Evolutionary conservation across 2,888 invertebrate species (phyloP), one percentile per base, ranked within the genome.

Genomic region (Cryptus armator): DNA sequence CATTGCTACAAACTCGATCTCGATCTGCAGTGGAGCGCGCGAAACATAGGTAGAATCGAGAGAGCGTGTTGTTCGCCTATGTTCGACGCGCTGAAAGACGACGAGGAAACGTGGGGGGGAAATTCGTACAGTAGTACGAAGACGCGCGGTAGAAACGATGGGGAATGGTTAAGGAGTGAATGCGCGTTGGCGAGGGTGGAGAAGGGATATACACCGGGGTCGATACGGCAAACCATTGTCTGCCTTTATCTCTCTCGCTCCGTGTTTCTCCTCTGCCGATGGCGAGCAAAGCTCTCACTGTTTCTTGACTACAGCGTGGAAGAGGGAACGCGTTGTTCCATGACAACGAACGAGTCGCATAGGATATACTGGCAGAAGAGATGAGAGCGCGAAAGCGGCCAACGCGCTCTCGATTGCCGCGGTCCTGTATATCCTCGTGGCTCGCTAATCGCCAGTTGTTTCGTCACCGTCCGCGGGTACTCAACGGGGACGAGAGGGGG

Each of bases 181-280:
- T 68, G 44, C 51, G 75, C 48, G 67, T 24, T 67, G 48, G 37
- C 72, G 80, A 74, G 83, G 46, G 51, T 19, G 70, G 72, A 32
- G 75, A 56, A 66, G 81, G 80, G 76, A 85, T 87, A 83, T 84
- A 89, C 88, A 88, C 12, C 87, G 89, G 91, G 91, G 92, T 91
- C 91, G 92, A 91, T 91, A 91, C 91, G 90, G 90, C 91, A 90
- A 91, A 91, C 91, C 91, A 90, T 91, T 91, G 91, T 91, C 90
- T 90, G 87, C 86, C 85, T 87, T 88, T 74, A 81, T 81, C 81
- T 81, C 88, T 81, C 59, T 53, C 70, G 46, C 48, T 68, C 68
- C n/a, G 46, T 37, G 3, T 51, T 16, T 62, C 43, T 48, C 64
- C 68, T 37, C 56, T 51, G 71, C 12, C 46, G 74, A 10, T 32